Percentiles rank a stretch among this genome's conserved stretches.
phyloP scores from a whole-genome alignment of 2,888 invertebrate species.

The Cerastis leucographa region DNA sequence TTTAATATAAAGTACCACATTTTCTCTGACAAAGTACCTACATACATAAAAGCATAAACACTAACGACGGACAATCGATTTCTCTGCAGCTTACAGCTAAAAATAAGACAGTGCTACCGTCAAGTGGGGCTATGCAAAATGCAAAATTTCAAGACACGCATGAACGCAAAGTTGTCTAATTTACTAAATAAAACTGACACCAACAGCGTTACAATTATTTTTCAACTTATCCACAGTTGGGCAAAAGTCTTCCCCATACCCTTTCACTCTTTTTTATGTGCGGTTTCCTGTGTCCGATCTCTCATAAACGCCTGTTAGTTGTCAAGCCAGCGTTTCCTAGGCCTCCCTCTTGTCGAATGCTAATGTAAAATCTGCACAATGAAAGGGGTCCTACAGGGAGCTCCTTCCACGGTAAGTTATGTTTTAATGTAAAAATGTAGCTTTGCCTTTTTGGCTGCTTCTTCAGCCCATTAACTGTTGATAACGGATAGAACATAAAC shows the following conservation, averaged over 20 bases:
- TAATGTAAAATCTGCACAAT: background rate
- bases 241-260: no score
- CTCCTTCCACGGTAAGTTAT: constrained; percentile 10
- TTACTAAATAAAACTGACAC: constrained; percentile 1
- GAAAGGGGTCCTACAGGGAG: background rate
- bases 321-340: background rate
- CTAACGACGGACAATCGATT: background rate
- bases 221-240: background rate
- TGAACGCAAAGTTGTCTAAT: background rate
- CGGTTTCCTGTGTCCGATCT: background rate
- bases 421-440: background rate
- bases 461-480: background rate
- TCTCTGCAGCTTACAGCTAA: background rate
- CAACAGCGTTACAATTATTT: background rate
- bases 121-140: background rate
- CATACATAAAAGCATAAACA: background rate
- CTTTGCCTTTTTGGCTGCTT: background rate
- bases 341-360: background rate
- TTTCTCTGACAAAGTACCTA: background rate
- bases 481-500: background rate
- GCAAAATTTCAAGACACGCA: background rate
- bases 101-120: background rate
- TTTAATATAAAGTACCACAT: background rate
- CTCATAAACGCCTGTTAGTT: background rate
- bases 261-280: background rate